phyloP scores from a whole-genome alignment of 2,888 invertebrate genomes.

The Eretmocerus hayati region DNA sequence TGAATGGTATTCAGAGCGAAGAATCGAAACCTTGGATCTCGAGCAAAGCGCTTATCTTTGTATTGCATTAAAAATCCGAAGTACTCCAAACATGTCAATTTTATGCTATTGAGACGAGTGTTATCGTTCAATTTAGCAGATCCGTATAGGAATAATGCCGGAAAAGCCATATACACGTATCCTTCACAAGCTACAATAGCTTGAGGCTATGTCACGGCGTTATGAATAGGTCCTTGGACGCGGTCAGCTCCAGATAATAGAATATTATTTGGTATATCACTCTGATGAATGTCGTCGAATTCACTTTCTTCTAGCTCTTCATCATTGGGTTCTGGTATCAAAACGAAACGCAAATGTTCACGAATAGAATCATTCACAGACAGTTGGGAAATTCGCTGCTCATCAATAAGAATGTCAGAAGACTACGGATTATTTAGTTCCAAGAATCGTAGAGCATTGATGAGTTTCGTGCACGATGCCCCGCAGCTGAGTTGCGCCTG shows the following conservation, averaged over 20 bases:
- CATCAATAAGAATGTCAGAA: neutral
- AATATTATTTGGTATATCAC: neutral
- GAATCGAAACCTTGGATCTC: neutral
- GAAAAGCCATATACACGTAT: neutral
- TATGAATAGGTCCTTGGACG: neutral
- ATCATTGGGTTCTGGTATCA: neutral
- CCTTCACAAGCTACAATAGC: neutral
- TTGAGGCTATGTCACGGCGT: neutral
- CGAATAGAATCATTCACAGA: neutral
- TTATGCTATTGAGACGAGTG: neutral
- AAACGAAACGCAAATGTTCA: neutral
- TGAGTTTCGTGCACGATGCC: neutral
- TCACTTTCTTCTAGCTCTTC: neutral
- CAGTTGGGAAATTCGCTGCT: neutral
- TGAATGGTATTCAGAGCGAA: neutral
- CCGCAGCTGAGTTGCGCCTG: too few species aligned
- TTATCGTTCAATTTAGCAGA: neutral
- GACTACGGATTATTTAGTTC: neutral
- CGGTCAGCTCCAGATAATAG: neutral
- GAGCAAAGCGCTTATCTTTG: too few species aligned
- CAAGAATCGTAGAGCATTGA: neutral
- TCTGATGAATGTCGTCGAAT: neutral
- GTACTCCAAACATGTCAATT: neutral
- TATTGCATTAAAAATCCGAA: too few species aligned
- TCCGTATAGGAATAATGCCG: neutral